A percentile compares a stretch with the other conserved stretches of the same genome.
phyloP scores from a whole-genome alignment of 2,888 invertebrate species.

The Drosophila atripex region DNA sequence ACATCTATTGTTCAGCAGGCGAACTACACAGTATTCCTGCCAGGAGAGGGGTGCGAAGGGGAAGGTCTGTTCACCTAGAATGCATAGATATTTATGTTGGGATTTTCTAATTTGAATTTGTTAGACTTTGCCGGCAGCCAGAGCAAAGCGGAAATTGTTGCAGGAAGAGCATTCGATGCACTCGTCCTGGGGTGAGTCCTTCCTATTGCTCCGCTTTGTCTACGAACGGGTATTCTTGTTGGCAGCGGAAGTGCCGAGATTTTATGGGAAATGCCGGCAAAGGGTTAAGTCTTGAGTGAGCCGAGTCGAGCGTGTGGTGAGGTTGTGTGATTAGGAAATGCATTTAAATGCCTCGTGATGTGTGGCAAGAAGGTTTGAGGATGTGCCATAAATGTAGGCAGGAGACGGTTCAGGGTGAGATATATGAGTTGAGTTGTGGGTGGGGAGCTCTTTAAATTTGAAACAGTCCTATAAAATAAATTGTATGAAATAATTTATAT shows the following conservation, averaged over 20 bases:
- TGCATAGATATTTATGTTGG: conserved; percentile 75
- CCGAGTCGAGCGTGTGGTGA: conserved; percentile 11
- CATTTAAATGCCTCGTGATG: conserved; percentile 34
- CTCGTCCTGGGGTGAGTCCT: conserved; percentile 34
- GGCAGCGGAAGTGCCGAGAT: conserved; percentile 64
- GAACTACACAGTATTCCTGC: conserved; percentile 50
- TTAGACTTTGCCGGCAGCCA: conserved; percentile 68
- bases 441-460: background rate
- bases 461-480: background rate
- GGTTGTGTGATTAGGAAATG: conserved; percentile 53
- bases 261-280: conserved; percentile 66
- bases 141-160: conserved; percentile 71
- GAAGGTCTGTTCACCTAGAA: conserved; percentile 7
- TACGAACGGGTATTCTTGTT: conserved; percentile 30
- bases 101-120: conserved; percentile 78
- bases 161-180: conserved; percentile 68
- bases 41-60: background rate
- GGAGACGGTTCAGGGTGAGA: background rate
- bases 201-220: conserved; percentile 5
- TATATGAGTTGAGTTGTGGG: conserved; percentile 2
- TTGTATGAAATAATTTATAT: too few relatives aligned
- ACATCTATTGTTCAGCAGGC: conserved; percentile 71
- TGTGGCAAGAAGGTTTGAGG: conserved; percentile 10
- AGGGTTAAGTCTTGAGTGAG: conserved; percentile 57
- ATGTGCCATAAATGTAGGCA: conserved; percentile 32